phyloP scores from a whole-genome alignment of 2,113 vertebrate species.

The Glaucidium brasilianum region DNA sequence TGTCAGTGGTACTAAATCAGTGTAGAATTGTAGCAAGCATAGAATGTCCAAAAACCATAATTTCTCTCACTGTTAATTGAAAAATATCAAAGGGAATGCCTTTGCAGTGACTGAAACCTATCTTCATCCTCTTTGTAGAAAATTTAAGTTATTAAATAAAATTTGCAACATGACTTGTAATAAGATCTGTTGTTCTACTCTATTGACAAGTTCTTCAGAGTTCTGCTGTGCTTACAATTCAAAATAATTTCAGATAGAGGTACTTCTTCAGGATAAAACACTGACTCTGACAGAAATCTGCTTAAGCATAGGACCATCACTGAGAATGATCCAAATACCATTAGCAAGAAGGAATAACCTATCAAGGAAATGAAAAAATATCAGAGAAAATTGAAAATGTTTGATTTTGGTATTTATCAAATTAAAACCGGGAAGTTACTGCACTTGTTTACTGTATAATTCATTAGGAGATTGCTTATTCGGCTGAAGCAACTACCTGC shows the following conservation, averaged over 20 bases:
- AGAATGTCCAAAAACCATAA: background rate
- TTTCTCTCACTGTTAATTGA: constrained; percentile 11
- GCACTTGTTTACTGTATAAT: background rate
- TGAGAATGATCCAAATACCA: background rate
- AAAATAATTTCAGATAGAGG: background rate
- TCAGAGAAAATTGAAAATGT: background rate
- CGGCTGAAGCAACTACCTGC: background rate
- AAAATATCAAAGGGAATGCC: background rate
- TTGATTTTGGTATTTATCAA: background rate
- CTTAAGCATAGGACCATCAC: background rate
- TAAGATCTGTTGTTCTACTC: background rate
- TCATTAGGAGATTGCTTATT: background rate
- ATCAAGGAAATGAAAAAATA: background rate
- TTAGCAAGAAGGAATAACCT: background rate
- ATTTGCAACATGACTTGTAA: background rate
- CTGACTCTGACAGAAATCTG: background rate
- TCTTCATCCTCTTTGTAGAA: background rate
- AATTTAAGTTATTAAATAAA: background rate
- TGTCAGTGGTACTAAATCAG: background rate
- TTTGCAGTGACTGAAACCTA: background rate
- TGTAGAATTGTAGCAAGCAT: background rate
- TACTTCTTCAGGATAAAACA: background rate
- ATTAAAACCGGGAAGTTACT: background rate
- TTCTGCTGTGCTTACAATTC: background rate
- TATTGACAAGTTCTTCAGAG: background rate